phyloP scores from a whole-genome alignment of 2,113 vertebrate species.

The Cepphus grylle region DNA sequence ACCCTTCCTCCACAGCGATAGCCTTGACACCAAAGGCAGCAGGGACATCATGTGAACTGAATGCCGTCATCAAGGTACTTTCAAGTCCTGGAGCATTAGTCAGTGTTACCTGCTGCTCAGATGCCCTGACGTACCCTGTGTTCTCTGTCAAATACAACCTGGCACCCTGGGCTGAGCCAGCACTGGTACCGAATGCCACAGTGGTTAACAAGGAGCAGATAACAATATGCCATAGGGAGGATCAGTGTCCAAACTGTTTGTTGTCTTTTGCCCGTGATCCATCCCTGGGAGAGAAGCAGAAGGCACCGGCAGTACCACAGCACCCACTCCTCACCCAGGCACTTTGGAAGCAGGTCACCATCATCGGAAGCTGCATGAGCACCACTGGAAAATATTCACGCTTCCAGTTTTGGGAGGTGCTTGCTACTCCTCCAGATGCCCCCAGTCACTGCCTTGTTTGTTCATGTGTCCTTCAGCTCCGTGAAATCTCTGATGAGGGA shows the following conservation, averaged over 20 bases:
- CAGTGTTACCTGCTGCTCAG: neutral
- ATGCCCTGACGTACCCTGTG: neutral
- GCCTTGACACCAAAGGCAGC: neutral
- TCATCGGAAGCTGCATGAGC: neutral
- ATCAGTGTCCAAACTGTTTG: neutral
- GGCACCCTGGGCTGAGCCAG: neutral
- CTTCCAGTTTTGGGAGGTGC: neutral
- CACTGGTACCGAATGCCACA: neutral
- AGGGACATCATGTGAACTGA: neutral
- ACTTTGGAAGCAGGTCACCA: conserved; percentile 9
- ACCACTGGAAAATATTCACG: neutral
- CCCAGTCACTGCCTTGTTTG: neutral
- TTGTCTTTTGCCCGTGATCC: neutral
- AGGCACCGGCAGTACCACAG: neutral
- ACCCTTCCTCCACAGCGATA: neutral
- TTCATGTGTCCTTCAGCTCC: neutral
- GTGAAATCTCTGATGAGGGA: neutral
- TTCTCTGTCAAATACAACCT: neutral
- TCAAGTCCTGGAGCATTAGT: conserved; percentile 3
- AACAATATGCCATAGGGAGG: neutral
- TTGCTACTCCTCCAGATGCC: neutral
- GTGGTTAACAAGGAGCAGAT: neutral
- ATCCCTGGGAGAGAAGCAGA: neutral
- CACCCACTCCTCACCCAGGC: neutral
- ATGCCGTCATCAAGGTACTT: neutral